Evolutionary conservation across 2,888 invertebrate species (phyloP).

Genomic region (Herminia tarsipennalis): DNA sequence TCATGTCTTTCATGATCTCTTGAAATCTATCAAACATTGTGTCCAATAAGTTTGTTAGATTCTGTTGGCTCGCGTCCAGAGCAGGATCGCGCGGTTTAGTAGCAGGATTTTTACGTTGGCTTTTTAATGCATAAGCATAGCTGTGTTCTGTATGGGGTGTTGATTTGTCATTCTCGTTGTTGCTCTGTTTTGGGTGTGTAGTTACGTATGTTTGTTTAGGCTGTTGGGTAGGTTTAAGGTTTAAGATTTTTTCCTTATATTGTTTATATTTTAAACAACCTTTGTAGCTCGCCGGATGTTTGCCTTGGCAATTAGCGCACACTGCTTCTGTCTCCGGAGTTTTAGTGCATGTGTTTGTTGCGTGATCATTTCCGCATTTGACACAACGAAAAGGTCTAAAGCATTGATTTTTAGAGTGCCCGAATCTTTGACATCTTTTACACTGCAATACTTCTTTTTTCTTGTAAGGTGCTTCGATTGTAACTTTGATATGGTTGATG

Average conservation of each 20-base stretch:
- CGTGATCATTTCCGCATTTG: too few relatives aligned
- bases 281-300: not conserved
- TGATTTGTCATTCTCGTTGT: not conserved
- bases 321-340: too few relatives aligned
- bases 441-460: too few relatives aligned
- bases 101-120: not conserved
- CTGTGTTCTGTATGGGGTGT: too few relatives aligned
- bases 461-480: too few relatives aligned
- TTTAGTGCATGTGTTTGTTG: too few relatives aligned
- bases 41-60: not conserved
- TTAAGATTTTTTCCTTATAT: not conserved
- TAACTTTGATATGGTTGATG: too few relatives aligned
- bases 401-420: too few relatives aligned
- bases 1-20: slow-evolving; percentile 9
- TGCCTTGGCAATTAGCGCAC: too few relatives aligned
- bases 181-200: not conserved
- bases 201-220: not conserved
- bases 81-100: not conserved
- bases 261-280: not conserved
- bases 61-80: not conserved
- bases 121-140: not conserved
- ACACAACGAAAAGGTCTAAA: too few relatives aligned
- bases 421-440: too few relatives aligned
- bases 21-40: slow-evolving; percentile 4
- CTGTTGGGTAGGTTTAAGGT: not conserved